phyloP scores from a whole-genome alignment of 1,140 invertebrate species.

The Globodera rostochiensis region DNA sequence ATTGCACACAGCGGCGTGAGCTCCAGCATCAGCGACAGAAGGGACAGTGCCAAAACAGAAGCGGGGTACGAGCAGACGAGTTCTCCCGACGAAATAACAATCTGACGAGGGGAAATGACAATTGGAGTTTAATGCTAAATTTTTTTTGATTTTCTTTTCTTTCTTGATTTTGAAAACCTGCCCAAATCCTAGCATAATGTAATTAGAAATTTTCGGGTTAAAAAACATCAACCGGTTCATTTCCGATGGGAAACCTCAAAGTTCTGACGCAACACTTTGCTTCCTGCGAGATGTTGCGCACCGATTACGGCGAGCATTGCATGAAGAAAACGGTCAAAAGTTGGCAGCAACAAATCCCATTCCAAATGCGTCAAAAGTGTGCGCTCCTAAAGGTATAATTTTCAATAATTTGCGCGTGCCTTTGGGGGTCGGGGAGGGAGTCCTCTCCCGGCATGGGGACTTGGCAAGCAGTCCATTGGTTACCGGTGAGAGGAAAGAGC shows the following conservation, averaged over 20 bases:
- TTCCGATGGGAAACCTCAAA: slow-evolving; percentile 18
- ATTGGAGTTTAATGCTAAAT: too few species aligned
- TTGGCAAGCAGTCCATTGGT: too few species aligned
- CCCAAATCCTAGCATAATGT: too few species aligned
- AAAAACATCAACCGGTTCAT: background rate
- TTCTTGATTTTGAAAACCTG: too few species aligned
- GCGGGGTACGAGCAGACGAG: slow-evolving; percentile 10
- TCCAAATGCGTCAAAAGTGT: slow-evolving; percentile 11
- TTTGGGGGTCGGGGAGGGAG: too few species aligned
- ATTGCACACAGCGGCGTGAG: background rate
- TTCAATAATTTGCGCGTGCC: too few species aligned
- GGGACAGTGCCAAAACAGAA: slow-evolving; percentile 14
- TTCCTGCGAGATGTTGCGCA: slow-evolving; percentile 2
- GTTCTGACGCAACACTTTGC: slow-evolving; percentile 14
- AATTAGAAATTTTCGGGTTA: background rate
- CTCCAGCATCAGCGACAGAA: slow-evolving; percentile 18
- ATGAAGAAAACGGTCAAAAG: slow-evolving; percentile 25
- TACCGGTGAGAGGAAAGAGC: too few species aligned
- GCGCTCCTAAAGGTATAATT: background rate
- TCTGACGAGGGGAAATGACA: background rate
- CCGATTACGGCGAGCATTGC: slow-evolving; percentile 23
- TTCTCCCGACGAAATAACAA: slow-evolving; percentile 13
- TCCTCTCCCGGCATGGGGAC: too few species aligned
- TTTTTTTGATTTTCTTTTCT: too few species aligned
- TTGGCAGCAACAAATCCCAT: slow-evolving; percentile 24